These are phyloP conservation scores for Campoletis raptor DNA, from an alignment of 2,888 invertebrate genomes.

Conservation along the genomic window DNA sequence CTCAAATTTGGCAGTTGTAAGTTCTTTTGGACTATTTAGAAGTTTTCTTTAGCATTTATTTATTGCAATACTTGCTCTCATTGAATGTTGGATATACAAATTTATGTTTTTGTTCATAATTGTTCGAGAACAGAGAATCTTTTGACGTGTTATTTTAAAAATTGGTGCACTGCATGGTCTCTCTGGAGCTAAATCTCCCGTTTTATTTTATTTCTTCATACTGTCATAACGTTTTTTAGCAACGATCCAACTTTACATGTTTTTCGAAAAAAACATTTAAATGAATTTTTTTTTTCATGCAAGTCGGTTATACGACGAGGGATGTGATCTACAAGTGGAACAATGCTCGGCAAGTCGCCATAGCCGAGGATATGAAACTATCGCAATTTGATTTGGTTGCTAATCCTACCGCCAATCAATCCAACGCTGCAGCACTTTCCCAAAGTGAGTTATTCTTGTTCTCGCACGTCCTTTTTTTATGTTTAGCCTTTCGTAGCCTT, in stretches of 20 bases:
- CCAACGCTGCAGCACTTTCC: constrained; percentile 80
- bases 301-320: constrained; percentile 90
- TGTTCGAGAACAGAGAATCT: not conserved
- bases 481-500: too few relatives aligned
- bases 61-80: not conserved
- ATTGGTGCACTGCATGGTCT: not conserved
- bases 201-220: not conserved
- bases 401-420: constrained; percentile 90
- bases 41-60: not conserved
- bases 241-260: not conserved
- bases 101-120: not conserved
- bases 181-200: not conserved
- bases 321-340: constrained; percentile 93
- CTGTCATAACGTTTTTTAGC: not conserved
- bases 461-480: not conserved
- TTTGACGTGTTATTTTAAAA: not conserved
- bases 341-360: constrained; percentile 89
- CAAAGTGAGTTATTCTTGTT: constrained; percentile 76
- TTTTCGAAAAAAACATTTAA: not conserved
- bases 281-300: not conserved
- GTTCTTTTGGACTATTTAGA: constrained; percentile 80
- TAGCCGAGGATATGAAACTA: constrained; percentile 93
- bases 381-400: constrained; percentile 94
- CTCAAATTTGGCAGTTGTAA: constrained; percentile 93
- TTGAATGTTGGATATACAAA: not conserved